Conservation (phyloP, 1,140 invertebrate species). For the Bombus haemorrhoidalis region DNA sequence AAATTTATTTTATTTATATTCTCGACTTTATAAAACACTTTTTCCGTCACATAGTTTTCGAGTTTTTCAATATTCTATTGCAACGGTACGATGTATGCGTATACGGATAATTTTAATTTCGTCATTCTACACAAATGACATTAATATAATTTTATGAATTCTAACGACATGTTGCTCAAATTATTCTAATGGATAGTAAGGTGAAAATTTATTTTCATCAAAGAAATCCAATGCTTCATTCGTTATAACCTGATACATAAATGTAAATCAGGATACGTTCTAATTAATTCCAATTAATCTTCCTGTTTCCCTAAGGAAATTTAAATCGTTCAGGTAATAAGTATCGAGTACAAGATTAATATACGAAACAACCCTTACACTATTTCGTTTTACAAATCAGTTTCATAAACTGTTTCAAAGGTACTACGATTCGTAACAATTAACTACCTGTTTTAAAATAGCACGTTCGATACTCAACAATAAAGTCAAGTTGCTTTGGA, state of each 20-base stretch:
- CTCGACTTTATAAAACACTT: too few relatives aligned
- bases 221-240: too few relatives aligned
- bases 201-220: too few relatives aligned
- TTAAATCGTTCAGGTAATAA: neutral
- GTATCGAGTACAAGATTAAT: neutral
- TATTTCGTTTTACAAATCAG: neutral
- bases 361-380: neutral
- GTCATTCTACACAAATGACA: neutral
- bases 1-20: neutral
- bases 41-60: too few relatives aligned
- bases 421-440: neutral
- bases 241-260: too few relatives aligned
- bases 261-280: neutral
- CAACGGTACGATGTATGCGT: too few relatives aligned
- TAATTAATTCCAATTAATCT: neutral
- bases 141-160: neutral
- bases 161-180: too few relatives aligned
- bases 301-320: neutral
- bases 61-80: neutral
- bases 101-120: neutral
- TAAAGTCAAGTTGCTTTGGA: neutral
- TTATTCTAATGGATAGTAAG: too few relatives aligned
- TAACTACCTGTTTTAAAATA: neutral
- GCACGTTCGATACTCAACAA: too few relatives aligned
- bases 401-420: neutral